These are phyloP conservation scores for Leuciscus waleckii DNA, from an alignment of 2,797 vertebrate species.

Conservation along the genomic window DNA sequence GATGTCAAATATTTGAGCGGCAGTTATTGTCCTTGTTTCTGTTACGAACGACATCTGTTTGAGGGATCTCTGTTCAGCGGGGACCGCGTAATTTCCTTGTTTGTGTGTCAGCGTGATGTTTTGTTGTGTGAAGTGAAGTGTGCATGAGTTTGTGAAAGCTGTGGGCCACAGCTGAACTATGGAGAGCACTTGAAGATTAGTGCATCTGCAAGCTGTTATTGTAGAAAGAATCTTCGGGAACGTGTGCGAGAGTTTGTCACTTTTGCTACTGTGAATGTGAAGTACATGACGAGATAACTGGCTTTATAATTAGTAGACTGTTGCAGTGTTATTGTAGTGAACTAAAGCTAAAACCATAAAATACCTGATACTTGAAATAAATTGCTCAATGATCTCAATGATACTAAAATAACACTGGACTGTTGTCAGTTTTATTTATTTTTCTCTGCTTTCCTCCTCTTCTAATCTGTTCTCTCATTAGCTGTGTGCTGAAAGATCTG, in stretches of 20 bases:
- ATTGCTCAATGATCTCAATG: neutral
- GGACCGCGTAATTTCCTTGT: constrained; percentile 20
- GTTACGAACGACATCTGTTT: constrained; percentile 64
- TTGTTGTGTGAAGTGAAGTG: constrained; percentile 37
- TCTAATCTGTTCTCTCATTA: constrained; percentile 17
- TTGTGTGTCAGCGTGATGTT: constrained; percentile 44
- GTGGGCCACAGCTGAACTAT: constrained; percentile 38
- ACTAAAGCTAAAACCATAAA: neutral
- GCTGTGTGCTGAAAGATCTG: neutral
- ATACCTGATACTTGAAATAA: neutral
- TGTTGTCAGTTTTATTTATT: neutral
- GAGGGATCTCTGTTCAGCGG: constrained; percentile 32
- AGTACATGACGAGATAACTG: neutral
- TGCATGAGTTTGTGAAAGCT: constrained; percentile 39
- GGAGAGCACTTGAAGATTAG: constrained; percentile 47
- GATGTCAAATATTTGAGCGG: constrained; percentile 71
- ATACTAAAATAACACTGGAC: neutral
- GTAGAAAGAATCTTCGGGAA: constrained; percentile 12
- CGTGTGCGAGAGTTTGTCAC: neutral
- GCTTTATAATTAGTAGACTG: constrained; percentile 27
- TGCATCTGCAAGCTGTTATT: constrained; percentile 41
- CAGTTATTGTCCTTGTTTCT: constrained; percentile 63
- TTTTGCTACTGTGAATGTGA: constrained; percentile 17
- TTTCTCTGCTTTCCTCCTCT: neutral
- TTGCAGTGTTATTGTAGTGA: neutral